These are phyloP conservation scores for Lanius ludovicianus DNA, from an alignment of 2,113 vertebrate species.

Conservation along the genomic window DNA sequence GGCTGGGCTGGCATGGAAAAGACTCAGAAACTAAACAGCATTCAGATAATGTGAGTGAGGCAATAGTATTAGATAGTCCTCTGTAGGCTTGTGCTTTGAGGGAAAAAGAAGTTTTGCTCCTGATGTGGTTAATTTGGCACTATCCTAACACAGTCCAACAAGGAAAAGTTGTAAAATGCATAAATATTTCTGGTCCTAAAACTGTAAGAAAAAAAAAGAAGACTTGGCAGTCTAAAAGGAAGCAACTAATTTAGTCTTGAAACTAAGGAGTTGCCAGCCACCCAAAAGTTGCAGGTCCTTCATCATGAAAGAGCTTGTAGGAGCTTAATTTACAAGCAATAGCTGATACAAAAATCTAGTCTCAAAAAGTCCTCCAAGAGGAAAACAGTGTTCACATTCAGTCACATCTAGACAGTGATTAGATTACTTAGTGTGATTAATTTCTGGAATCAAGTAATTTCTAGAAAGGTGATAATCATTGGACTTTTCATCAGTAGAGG, in stretches of 20 bases:
- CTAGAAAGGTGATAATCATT: neutral
- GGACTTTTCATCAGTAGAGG: neutral
- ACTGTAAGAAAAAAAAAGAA: neutral
- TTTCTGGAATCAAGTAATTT: neutral
- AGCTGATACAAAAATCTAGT: neutral
- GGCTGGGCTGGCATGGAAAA: neutral
- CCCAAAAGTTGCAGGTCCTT: neutral
- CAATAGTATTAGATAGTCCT: neutral
- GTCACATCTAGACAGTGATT: neutral
- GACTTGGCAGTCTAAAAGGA: neutral
- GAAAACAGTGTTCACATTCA: neutral
- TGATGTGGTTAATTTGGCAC: neutral
- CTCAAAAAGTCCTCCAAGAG: neutral
- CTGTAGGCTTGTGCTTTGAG: neutral
- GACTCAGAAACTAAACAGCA: neutral
- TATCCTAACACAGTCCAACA: neutral
- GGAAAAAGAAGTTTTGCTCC: neutral
- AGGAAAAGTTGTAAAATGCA: neutral
- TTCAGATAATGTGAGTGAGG: neutral
- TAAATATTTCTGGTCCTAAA: neutral
- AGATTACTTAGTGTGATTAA: neutral
- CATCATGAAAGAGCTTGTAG: neutral
- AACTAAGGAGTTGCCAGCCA: neutral
- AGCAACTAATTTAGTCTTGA: neutral
- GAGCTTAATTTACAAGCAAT: neutral